These are phyloP conservation scores for Macrotus californicus DNA, from an alignment of 2,113 vertebrate species.

Conservation along the genomic window DNA sequence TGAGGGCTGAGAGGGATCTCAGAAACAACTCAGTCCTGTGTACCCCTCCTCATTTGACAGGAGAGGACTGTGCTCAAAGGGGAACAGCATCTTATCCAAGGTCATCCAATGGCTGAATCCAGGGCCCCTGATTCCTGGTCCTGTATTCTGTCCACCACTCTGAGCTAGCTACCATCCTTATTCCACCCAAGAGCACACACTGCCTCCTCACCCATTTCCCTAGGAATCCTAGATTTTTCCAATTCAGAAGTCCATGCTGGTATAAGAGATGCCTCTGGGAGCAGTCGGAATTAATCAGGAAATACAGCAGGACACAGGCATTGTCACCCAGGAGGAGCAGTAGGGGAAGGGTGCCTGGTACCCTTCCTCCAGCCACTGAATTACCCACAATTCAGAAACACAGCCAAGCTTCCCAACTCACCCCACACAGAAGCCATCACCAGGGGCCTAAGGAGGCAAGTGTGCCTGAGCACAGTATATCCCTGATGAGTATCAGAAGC, in stretches of 20 bases:
- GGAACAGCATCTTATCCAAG: background rate
- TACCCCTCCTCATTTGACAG: background rate
- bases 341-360: background rate
- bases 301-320: background rate
- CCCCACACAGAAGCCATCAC: background rate
- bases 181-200: background rate
- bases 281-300: background rate
- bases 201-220: background rate
- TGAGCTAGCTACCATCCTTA: background rate
- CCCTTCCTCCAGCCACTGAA: too few relatives aligned
- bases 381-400: background rate
- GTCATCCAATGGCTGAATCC: background rate
- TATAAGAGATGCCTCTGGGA: background rate
- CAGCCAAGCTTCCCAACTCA: background rate
- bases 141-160: background rate
- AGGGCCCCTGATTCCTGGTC: background rate
- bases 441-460: background rate
- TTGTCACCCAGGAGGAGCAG: background rate
- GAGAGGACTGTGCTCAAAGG: background rate
- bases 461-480: accelerated
- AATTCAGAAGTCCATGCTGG: background rate
- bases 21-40: background rate
- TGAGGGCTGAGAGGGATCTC: background rate
- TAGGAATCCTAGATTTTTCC: background rate
- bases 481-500: background rate